Percentiles rank a stretch among this genome's conserved stretches.
Evolutionary conservation across 1,140 invertebrate species (phyloP).

Genomic region (Drosophila paulistorum): DNA sequence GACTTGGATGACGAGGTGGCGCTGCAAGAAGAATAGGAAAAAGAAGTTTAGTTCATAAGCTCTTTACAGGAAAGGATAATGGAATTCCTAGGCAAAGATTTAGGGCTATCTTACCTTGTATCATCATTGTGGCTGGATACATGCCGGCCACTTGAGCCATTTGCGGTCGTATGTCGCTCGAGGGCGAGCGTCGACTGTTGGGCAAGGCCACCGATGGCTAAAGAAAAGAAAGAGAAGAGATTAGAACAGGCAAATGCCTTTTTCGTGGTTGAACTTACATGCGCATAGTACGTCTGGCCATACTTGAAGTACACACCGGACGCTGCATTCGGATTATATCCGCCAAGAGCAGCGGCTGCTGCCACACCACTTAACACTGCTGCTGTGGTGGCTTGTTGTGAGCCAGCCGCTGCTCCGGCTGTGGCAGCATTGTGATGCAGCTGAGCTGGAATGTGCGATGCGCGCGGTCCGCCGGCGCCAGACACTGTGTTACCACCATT

Average conservation of each 20-base stretch:
- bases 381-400: slow-evolving; percentile 61
- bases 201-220: slow-evolving; percentile 81
- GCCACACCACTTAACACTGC: slow-evolving; percentile 74
- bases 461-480: slow-evolving; percentile 49
- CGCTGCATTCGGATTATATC: slow-evolving; percentile 76
- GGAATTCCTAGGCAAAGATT: too few species aligned
- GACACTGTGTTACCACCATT: slow-evolving; percentile 43
- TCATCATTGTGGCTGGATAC: slow-evolving; percentile 82
- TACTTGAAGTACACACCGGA: slow-evolving; percentile 82
- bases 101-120: slow-evolving; percentile 63
- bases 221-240: background rate
- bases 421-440: slow-evolving; percentile 74
- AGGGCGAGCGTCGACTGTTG: slow-evolving; percentile 81
- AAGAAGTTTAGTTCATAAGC: background rate
- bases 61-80: too few species aligned
- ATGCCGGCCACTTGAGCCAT: slow-evolving; percentile 80
- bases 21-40: slow-evolving; percentile 39
- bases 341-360: slow-evolving; percentile 66
- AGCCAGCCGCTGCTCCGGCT: slow-evolving; percentile 56
- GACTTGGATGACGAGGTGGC: slow-evolving; percentile 76
- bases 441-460: slow-evolving; percentile 81
- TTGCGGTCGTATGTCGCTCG: slow-evolving; percentile 77
- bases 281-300: slow-evolving; percentile 82
- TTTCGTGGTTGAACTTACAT: slow-evolving; percentile 57
- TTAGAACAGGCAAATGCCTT: background rate